A percentile compares a stretch with the other conserved stretches of the same genome.
These are phyloP conservation scores for Oreochromis grahami DNA, from an alignment of 2,797 vertebrate genomes.

Conservation along the genomic window DNA sequence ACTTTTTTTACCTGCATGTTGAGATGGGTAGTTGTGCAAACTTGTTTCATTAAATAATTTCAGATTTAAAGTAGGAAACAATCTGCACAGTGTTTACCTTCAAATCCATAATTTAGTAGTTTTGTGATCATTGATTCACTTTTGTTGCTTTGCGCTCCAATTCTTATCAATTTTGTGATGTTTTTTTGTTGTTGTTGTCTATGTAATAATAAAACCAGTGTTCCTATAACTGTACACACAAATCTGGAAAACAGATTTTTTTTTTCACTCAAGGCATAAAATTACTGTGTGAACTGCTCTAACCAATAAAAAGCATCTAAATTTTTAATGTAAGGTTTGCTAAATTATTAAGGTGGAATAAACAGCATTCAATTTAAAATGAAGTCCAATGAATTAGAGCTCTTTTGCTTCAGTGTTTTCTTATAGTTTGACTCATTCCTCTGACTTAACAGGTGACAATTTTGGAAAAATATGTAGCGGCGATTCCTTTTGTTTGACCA, in stretches of 20 bases:
- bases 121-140: not conserved
- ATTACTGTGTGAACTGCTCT: not conserved
- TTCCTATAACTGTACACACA: not conserved
- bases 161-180: not conserved
- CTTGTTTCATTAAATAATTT: not conserved
- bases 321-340: not conserved
- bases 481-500: not conserved
- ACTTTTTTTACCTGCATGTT: not conserved
- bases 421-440: not conserved
- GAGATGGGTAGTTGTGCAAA: not conserved
- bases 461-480: not conserved
- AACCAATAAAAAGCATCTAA: not conserved
- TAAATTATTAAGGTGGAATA: not conserved
- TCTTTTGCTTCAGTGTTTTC: not conserved
- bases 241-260: not conserved
- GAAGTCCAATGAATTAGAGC: not conserved
- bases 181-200: not conserved
- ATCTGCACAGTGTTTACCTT: not conserved
- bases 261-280: fast-evolving
- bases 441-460: not conserved
- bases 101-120: not conserved
- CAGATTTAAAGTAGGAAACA: not conserved
- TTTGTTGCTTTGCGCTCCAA: not conserved
- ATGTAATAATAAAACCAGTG: not conserved
- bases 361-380: not conserved